These are phyloP conservation scores for Smittia aterrima DNA, from an alignment of 2,888 invertebrate genomes.

Conservation along the genomic window DNA sequence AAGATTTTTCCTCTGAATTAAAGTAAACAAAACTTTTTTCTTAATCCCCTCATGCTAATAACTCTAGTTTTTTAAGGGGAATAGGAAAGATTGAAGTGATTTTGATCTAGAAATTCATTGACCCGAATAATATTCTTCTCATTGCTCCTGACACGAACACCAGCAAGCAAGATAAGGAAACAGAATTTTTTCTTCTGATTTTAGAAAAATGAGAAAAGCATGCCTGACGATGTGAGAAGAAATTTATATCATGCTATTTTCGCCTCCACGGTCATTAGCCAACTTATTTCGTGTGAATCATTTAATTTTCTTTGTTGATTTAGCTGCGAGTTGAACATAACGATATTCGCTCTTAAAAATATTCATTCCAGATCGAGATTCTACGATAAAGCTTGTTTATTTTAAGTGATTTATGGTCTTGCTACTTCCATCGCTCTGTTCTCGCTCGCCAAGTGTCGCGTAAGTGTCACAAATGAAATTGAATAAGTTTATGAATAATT, in stretches of 20 bases:
- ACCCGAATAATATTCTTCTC: slow-evolving; percentile 33
- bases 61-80: background rate
- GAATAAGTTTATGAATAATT: slow-evolving; percentile 20
- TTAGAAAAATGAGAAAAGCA: background rate
- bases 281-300: background rate
- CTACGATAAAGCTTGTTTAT: background rate
- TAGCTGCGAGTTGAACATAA: background rate
- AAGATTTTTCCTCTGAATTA: background rate
- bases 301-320: background rate
- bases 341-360: background rate
- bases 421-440: background rate
- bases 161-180: background rate
- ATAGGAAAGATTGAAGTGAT: background rate
- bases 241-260: background rate
- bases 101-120: slow-evolving; percentile 40
- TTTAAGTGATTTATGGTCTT: background rate
- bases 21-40: background rate
- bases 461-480: background rate
- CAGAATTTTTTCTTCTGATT: background rate
- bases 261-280: background rate
- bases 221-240: background rate
- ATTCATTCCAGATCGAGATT: background rate
- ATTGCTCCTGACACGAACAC: background rate
- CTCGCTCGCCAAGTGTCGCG: background rate
- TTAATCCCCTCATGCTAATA: background rate